These are phyloP conservation scores for Holacanthus passer DNA, from an alignment of 2,113 vertebrate species.

Conservation along the genomic window DNA sequence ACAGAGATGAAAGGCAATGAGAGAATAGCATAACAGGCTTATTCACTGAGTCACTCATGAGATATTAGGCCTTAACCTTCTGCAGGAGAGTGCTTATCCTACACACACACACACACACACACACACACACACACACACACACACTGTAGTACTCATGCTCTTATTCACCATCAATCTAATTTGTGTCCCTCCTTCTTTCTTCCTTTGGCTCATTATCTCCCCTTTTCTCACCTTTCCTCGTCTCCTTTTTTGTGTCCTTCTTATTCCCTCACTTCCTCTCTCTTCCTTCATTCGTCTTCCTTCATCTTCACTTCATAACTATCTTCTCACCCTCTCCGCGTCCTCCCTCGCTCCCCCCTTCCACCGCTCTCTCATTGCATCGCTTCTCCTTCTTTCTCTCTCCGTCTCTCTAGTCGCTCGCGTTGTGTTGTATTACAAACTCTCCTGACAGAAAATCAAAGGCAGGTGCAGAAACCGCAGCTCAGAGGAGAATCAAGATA, in stretches of 20 bases:
- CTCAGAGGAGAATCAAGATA: constrained; percentile 34
- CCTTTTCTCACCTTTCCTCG: not conserved
- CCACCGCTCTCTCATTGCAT: constrained; percentile 6
- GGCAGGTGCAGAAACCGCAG: constrained; percentile 46
- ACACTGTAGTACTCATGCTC: not conserved
- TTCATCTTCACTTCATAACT: not conserved
- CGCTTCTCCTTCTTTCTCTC: not conserved
- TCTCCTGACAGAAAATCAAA: constrained; percentile 70
- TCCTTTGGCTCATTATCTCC: no score
- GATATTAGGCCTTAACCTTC: constrained; percentile 29
- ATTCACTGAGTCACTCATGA: constrained; percentile 32
- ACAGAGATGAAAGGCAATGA: constrained; percentile 56
- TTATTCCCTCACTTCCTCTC: not conserved
- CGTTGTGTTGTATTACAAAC: constrained; percentile 56
- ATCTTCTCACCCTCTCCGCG: not conserved
- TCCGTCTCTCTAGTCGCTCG: constrained; percentile 6
- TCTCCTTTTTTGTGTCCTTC: not conserved
- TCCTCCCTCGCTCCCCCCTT: constrained; percentile 1
- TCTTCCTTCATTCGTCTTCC: not conserved
- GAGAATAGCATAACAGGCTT: constrained; percentile 39
- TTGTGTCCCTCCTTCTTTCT: not conserved
- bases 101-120: not conserved
- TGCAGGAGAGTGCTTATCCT: not conserved
- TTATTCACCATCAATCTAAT: no score
- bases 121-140: not conserved